Evolutionary conservation across 2,888 invertebrate genomes (phyloP), one percentile per base, ranked within the genome.

Genomic region (Steromphala cineraria): DNA sequence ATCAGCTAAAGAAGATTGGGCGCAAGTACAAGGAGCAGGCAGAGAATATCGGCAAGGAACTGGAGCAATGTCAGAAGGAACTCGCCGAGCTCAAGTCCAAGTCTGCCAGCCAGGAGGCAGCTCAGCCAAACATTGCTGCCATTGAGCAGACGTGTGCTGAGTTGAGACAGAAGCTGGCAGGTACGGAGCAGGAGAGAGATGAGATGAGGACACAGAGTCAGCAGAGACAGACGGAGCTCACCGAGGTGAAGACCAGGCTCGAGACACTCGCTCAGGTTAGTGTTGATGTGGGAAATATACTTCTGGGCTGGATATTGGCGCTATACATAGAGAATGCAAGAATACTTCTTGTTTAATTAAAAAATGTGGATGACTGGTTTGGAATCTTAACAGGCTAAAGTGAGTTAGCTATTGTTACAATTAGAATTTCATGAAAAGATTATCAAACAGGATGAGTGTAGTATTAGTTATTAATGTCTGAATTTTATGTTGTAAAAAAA

Each of bases 1-100:
- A 13, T 8, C 87, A 94, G 93, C 88, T 94, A 77, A 95, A 97
- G 87, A 97, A 97, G 92, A 97, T 98, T 86, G 98, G 98, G 7
- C 97, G 97, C 90, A 97, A 97, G 90, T 98, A 98, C 92, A 98
- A 98, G 93, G 96, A 97, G 82, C 94, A 98, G 84, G 95, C 98
- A 78, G 97, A 96, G 92, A 98, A 98, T 95, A 82, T 86, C 13
- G 77, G 56, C 15, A 89, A 89, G 79, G 95, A 95, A 91, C 80
- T 91, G 82, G 78, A 53, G 13, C 21, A 79, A 10, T 56, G 74
- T 28, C 80, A 82, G 19, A 83, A 84, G 52, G 87, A 87, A 24
- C 56, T 86, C 77, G 84, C 86, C 13, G 84, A 86, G 36, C 67
- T 81, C 15, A 80, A 67, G 94, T 94, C 89, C 87, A 80, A 94